Conservation (phyloP, 2,797 vertebrate species). For the Acipenser oxyrinchus region DNA sequence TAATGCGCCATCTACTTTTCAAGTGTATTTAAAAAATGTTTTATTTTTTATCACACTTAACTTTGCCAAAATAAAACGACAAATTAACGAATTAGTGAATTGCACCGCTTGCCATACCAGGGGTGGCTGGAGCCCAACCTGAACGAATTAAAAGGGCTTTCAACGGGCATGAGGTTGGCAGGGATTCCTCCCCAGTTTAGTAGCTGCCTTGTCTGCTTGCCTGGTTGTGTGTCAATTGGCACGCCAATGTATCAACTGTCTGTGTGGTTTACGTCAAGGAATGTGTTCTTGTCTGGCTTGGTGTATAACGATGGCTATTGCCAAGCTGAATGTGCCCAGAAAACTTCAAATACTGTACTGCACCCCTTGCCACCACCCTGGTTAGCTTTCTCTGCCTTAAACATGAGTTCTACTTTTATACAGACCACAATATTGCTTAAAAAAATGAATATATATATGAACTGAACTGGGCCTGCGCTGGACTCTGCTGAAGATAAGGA, state of each 20-base stretch:
- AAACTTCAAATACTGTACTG: not conserved
- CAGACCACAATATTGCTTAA: no score
- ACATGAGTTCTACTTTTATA: no score
- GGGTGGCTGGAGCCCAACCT: slow-evolving; percentile 3
- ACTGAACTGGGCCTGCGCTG: no score
- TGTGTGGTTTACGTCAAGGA: not conserved
- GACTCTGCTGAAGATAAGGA: no score
- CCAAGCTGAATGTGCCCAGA: not conserved
- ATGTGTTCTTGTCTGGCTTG: not conserved
- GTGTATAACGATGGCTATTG: not conserved
- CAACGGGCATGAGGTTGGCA: not conserved
- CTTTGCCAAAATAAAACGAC: not conserved
- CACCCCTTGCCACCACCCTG: not conserved
- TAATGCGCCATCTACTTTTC: not conserved
- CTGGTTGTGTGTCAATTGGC: slow-evolving; percentile 3
- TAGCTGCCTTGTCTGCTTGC: not conserved
- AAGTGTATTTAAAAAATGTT: not conserved
- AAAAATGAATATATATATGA: no score
- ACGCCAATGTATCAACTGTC: not conserved
- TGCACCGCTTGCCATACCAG: not conserved
- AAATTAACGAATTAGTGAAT: not conserved
- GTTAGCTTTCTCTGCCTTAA: no score
- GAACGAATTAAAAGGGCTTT: not conserved
- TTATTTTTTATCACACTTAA: not conserved
- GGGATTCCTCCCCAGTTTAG: not conserved